These are phyloP conservation scores for Aphelenchoides besseyi DNA, from an alignment of 1,140 invertebrate genomes.

Conservation along the genomic window DNA sequence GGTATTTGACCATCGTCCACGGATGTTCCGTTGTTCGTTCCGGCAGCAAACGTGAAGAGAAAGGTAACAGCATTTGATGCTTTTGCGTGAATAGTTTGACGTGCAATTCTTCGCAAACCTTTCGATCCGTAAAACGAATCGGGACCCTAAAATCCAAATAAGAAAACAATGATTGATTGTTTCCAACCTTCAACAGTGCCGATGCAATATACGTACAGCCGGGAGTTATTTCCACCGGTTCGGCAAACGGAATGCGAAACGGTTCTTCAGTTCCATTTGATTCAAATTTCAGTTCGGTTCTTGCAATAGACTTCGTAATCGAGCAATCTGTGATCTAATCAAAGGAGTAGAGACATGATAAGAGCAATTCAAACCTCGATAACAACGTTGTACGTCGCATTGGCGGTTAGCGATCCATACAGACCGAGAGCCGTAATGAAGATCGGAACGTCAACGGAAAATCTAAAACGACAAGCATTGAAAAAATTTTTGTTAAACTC, in stretches of 20 bases:
- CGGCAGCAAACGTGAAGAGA: conserved; percentile 79
- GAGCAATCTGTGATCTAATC: conserved; percentile 72
- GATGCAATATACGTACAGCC: conserved; percentile 79
- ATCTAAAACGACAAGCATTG: conserved; percentile 67
- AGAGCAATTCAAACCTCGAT: conserved; percentile 67
- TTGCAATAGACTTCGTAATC: conserved; percentile 74
- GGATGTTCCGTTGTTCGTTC: conserved; percentile 84
- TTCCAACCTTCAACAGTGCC: conserved; percentile 73
- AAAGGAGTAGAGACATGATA: conserved; percentile 28
- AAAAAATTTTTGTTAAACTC: conserved; percentile 41
- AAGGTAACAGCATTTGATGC: conserved; percentile 75
- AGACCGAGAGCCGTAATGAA: conserved; percentile 82
- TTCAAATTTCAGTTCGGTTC: conserved; percentile 75
- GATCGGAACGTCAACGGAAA: conserved; percentile 77
- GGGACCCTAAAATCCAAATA: conserved; percentile 73
- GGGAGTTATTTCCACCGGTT: conserved; percentile 77
- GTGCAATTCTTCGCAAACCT: conserved; percentile 74
- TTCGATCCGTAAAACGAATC: conserved; percentile 83
- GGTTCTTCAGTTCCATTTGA: conserved; percentile 78
- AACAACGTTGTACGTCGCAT: conserved; percentile 76
- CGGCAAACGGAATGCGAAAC: conserved; percentile 83
- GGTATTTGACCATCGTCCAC: conserved; percentile 86
- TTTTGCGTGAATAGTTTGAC: conserved; percentile 68
- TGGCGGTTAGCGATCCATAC: conserved; percentile 79
- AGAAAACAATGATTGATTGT: conserved; percentile 17